Percentiles rank a stretch among this genome's conserved stretches.
Conservation (phyloP, 92 coral and sea anemone species). For the Galaxea fascicularis region DNA sequence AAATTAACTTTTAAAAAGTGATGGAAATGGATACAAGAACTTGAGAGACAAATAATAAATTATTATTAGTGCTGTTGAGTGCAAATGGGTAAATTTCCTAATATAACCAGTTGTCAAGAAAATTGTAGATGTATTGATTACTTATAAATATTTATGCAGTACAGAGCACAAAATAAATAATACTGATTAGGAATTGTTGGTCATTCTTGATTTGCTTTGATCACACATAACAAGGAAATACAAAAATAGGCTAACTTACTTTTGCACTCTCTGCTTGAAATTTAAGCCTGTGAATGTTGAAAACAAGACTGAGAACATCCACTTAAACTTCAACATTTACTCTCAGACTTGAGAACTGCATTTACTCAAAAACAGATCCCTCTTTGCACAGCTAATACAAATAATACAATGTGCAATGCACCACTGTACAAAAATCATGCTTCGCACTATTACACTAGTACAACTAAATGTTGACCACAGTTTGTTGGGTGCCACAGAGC, state of each 20-base stretch:
- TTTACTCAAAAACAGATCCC: not conserved
- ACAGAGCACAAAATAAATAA: not conserved
- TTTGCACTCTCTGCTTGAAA: conserved; percentile 86
- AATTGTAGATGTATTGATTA: not conserved
- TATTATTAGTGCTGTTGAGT: too few species aligned
- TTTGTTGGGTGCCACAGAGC: too few species aligned
- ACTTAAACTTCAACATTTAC: too few species aligned
- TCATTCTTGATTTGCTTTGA: not conserved
- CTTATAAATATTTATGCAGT: not conserved
- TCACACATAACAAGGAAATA: not conserved
- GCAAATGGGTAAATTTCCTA: too few species aligned
- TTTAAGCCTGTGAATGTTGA: conserved; percentile 64
- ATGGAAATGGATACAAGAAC: too few species aligned
- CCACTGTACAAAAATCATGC: not conserved
- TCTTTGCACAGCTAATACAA: not conserved
- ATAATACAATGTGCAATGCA: not conserved
- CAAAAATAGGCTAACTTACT: conserved; percentile 41
- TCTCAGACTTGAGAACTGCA: too few species aligned
- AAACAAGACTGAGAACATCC: not conserved
- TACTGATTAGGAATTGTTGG: not conserved
- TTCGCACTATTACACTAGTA: too few species aligned
- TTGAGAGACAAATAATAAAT: too few species aligned
- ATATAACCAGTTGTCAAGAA: too few species aligned
- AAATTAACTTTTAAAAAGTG: too few species aligned
- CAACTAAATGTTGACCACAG: too few species aligned